Base-by-base conservation (phyloP, 2,797 vertebrate species). In the Bradypodion ventrale region DNA sequence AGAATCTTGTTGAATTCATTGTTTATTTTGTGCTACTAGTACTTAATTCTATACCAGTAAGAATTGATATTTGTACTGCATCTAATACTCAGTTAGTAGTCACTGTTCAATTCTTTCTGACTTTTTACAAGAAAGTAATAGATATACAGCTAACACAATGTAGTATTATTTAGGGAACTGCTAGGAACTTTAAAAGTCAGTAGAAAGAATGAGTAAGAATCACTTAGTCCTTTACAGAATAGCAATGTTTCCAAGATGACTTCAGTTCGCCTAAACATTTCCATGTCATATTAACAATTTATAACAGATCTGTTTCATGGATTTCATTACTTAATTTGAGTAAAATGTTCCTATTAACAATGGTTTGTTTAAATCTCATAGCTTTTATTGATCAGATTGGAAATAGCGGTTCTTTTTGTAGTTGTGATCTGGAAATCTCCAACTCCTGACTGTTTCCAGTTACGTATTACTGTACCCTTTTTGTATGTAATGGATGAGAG, bases 141-240 rank as follows among this genome's bases (percentile, higher is more conserved):
- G 35, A 62, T 62, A 13, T 74, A 3, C 3, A 19, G 1, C 5
- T 82, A 80, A 72, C 3, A 66, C 42, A 59, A 7, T 73, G 29
- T 78, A 82, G 49, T 15, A 35, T 87, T 83, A 27, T 87, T 87
- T 76, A 80, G 37, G 7, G 29, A 7, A 81, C 32, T 44, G n/a
- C n/a, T 75, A 60, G n/a, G 75, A 87, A 73, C 87, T 68, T 21
- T 65, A n/a, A 77, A 77, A 91, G 49, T 2, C 68, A 27, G n/a
- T 74, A 8, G 59, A 59, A 88, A 19, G 0, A 88, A 87, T 85
- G 42, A 89, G 78, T 42, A 82, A 88, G 86, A 86, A 13, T 27
- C 16, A 21, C 23, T 84, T 73, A 87, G 68, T 85, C 66, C 27
- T 80, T 85, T 83, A 37, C 70, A 80, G 32, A 21, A 78, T 66